phyloP scores from a whole-genome alignment of 2,113 vertebrate species.

The Mugil cephalus region DNA sequence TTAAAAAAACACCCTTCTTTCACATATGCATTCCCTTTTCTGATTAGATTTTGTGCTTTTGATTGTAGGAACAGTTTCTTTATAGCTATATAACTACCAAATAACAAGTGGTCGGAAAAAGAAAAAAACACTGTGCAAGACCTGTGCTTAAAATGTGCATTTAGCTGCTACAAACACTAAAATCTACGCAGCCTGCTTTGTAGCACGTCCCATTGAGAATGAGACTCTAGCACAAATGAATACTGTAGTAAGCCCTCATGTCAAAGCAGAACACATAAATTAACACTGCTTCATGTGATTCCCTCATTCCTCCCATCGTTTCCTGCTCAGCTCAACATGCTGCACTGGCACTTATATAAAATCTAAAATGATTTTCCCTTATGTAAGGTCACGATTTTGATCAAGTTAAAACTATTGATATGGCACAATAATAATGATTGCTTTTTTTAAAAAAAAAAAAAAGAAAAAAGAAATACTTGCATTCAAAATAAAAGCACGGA shows the following conservation, averaged over 20 bases:
- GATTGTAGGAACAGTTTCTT: constrained; percentile 38
- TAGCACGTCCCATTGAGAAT: constrained; percentile 52
- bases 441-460: too few relatives aligned
- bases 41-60: constrained; percentile 63
- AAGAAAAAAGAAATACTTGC: constrained; percentile 77
- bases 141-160: constrained; percentile 76
- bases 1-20: constrained; percentile 25
- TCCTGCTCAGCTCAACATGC: constrained; percentile 79
- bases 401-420: constrained; percentile 81
- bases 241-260: constrained; percentile 70
- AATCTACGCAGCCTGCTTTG: constrained; percentile 58
- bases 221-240: constrained; percentile 62
- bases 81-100: constrained; percentile 54
- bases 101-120: constrained; percentile 71
- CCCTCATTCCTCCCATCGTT: constrained; percentile 73
- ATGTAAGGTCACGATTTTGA: constrained; percentile 80
- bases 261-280: constrained; percentile 72
- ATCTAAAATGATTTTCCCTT: constrained; percentile 66
- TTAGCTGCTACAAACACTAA: constrained; percentile 55
- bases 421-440: constrained; percentile 68
- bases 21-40: constrained; percentile 54
- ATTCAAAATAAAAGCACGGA: constrained; percentile 83
- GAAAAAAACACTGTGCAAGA: constrained; percentile 77
- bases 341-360: constrained; percentile 78
- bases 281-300: constrained; percentile 76